Conservation (phyloP, 2,888 invertebrate species). For the Lissonota sp. region DNA sequence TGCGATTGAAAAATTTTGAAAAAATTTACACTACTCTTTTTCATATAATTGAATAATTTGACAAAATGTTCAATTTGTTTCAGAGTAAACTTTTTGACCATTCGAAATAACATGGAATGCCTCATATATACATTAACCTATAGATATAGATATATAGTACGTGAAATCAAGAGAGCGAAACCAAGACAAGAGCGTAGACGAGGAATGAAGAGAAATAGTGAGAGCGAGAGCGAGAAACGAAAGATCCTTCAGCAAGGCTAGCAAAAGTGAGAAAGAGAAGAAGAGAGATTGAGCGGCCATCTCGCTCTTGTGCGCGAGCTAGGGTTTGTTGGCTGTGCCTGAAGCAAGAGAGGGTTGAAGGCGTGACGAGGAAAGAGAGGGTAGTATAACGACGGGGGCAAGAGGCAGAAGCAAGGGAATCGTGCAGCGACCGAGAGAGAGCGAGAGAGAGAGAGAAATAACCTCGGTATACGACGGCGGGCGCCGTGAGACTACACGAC, state of each 20-base stretch:
- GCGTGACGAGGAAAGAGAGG: constrained; percentile 63
- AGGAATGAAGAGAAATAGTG: constrained; percentile 44
- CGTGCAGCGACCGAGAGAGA: constrained; percentile 65
- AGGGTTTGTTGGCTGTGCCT: constrained; percentile 54
- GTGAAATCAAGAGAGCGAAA: constrained; percentile 62
- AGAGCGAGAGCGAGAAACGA: constrained; percentile 44
- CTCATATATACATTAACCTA: constrained; percentile 16
- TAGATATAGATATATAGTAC: constrained; percentile 29
- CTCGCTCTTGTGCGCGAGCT: constrained; percentile 49
- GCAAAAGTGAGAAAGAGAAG: constrained; percentile 60
- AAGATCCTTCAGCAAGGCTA: constrained; percentile 50
- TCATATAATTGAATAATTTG: too few species aligned
- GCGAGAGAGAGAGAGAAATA: constrained; percentile 52
- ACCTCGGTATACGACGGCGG: constrained; percentile 58
- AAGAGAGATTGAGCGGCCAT: constrained; percentile 22
- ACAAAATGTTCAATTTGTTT: too few species aligned
- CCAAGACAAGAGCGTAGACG: too few species aligned
- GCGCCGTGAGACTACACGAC: constrained; percentile 60
- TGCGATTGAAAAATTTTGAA: too few species aligned
- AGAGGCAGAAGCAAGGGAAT: constrained; percentile 57
- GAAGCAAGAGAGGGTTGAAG: constrained; percentile 62
- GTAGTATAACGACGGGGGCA: constrained; percentile 53
- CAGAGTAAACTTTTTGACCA: too few species aligned
- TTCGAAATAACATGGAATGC: too few species aligned
- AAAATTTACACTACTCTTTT: too few species aligned